Conservation (phyloP, 2,797 vertebrate genomes). For the Petrocephalus schoutedeni region DNA sequence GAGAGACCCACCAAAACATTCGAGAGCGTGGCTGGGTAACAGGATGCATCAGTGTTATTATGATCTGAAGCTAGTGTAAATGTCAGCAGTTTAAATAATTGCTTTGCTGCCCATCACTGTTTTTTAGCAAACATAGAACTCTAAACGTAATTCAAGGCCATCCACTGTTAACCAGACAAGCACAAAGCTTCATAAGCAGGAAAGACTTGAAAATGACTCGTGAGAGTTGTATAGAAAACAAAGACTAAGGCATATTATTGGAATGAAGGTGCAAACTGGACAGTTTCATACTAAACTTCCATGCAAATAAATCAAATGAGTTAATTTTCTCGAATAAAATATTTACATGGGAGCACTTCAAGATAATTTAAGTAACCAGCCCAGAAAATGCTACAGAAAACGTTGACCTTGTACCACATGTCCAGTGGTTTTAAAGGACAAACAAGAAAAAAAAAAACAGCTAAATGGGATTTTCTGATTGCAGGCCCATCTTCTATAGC, state of each 20-base stretch:
- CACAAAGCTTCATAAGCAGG: background rate
- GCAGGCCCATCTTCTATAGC: slow-evolving; percentile 54
- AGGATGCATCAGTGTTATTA: slow-evolving; percentile 29
- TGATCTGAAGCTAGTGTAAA: slow-evolving; percentile 11
- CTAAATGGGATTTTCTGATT: background rate
- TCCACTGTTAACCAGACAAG: background rate
- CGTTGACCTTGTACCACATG: background rate
- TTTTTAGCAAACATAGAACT: slow-evolving; percentile 2
- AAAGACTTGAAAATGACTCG: background rate
- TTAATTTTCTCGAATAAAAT: background rate
- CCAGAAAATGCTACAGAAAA: background rate
- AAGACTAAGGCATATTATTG: background rate
- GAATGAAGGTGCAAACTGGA: background rate
- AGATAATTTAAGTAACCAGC: background rate
- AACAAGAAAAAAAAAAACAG: background rate
- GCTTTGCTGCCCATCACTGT: slow-evolving; percentile 9
- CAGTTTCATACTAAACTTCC: background rate
- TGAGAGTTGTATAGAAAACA: background rate
- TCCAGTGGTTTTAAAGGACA: slow-evolving; percentile 9
- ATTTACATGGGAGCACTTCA: background rate
- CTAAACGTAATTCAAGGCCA: slow-evolving; percentile 4
- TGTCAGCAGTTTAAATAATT: slow-evolving; percentile 27
- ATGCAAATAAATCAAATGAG: background rate
- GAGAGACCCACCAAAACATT: background rate
- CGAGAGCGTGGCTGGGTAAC: slow-evolving; percentile 10